Evolutionary conservation across 2,113 vertebrate species (phyloP).

Genomic region (Myodes glareolus): DNA sequence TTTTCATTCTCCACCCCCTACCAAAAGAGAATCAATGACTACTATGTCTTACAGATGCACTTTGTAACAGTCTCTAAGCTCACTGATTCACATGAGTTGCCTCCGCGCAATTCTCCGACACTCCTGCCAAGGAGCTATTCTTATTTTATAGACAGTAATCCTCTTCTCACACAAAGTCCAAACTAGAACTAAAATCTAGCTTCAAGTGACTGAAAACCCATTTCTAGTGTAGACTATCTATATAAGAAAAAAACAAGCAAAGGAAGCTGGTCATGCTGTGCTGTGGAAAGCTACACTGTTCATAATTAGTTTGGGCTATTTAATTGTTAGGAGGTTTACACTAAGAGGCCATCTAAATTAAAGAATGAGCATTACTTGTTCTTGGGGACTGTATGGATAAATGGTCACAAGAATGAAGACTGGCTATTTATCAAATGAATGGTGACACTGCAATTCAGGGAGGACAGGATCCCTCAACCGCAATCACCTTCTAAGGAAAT

Average conservation of each 20-base stretch:
- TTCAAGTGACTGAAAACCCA: not conserved
- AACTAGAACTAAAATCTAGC: not conserved
- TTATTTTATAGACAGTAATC: not conserved
- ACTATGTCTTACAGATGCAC: not conserved
- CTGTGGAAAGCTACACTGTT: not conserved
- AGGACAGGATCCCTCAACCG: not conserved
- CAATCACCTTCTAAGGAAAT: not conserved
- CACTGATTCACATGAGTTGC: not conserved
- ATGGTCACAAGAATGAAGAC: not conserved
- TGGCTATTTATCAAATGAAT: constrained; percentile 46
- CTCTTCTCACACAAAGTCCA: not conserved
- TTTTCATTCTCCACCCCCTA: not conserved
- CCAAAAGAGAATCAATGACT: not conserved
- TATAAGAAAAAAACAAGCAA: not conserved
- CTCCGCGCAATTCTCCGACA: not conserved
- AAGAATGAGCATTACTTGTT: not conserved
- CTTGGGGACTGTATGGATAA: not conserved
- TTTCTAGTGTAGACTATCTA: not conserved
- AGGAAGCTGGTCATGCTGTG: not conserved
- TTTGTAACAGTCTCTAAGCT: not conserved
- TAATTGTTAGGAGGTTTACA: not conserved
- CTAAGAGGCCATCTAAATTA: not conserved
- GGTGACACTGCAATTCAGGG: not conserved
- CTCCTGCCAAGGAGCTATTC: not conserved
- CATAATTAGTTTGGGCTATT: not conserved